These are phyloP conservation scores for Aratinga solstitialis DNA, from an alignment of 2,797 vertebrate species.

Conservation along the genomic window DNA sequence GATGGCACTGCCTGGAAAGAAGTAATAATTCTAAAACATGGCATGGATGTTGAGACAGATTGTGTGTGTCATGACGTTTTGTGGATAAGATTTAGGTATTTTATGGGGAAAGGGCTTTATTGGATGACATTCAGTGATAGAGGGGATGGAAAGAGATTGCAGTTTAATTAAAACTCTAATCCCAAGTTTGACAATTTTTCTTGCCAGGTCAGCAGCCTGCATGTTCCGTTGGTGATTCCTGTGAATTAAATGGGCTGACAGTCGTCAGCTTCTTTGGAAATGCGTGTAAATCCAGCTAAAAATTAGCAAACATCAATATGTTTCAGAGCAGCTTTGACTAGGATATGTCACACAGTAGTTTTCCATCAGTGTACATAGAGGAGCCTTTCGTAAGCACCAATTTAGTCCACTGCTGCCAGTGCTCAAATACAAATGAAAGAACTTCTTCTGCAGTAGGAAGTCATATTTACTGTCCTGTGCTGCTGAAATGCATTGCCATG, in stretches of 20 bases:
- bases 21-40: background rate
- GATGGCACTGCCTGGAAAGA: background rate
- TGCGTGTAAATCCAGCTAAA: slow-evolving; percentile 66
- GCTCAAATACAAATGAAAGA: rapidly evolving
- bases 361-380: background rate
- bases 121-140: slow-evolving; percentile 40
- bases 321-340: slow-evolving; percentile 36
- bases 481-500: background rate
- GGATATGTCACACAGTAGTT: background rate
- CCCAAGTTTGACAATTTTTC: slow-evolving; percentile 77
- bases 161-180: slow-evolving; percentile 83
- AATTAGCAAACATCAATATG: slow-evolving; percentile 32
- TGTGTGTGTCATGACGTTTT: background rate
- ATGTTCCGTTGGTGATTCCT: slow-evolving; percentile 61
- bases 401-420: background rate
- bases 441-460: background rate
- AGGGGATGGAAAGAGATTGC: slow-evolving; percentile 68
- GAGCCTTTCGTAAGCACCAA: background rate
- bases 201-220: slow-evolving; percentile 81
- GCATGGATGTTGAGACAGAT: background rate
- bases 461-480: background rate
- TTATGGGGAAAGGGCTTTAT: slow-evolving; percentile 26
- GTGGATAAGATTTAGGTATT: slow-evolving; percentile 40
- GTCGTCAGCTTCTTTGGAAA: slow-evolving; percentile 63
- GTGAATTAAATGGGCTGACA: slow-evolving; percentile 67